phyloP scores from a whole-genome alignment of 2,113 vertebrate genomes.

The Picathartes gymnocephalus region DNA sequence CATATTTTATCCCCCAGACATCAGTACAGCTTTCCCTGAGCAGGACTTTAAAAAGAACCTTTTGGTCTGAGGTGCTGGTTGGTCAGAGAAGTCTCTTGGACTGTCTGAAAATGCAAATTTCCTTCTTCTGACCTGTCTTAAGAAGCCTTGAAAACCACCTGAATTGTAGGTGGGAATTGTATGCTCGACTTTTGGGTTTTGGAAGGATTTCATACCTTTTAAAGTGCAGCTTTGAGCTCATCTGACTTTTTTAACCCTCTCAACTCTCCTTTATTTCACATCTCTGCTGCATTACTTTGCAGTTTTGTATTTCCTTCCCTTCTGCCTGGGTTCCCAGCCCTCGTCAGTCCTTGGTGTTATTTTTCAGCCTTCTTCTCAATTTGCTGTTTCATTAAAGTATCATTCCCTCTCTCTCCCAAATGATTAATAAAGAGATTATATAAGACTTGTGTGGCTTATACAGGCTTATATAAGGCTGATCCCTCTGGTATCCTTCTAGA shows the following conservation, averaged over 20 bases:
- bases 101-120: background rate
- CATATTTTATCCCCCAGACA: background rate
- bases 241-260: background rate
- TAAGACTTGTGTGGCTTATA: slow-evolving; percentile 7
- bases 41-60: background rate
- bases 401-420: background rate
- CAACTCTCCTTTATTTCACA: background rate
- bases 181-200: background rate
- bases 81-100: background rate
- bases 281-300: background rate
- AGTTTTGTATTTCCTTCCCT: background rate
- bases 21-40: background rate
- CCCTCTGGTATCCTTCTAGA: background rate
- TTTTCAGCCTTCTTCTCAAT: slow-evolving; percentile 8
- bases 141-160: background rate
- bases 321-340: background rate
- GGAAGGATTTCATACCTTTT: background rate
- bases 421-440: slow-evolving; percentile 33
- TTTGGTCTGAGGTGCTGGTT: background rate
- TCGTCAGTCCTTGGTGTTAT: background rate
- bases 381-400: background rate
- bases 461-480: background rate
- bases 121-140: background rate
- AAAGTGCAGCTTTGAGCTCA: background rate
- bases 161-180: background rate